Base-by-base conservation (phyloP, 1,140 invertebrate species). In the Orchestia grillus region DNA sequence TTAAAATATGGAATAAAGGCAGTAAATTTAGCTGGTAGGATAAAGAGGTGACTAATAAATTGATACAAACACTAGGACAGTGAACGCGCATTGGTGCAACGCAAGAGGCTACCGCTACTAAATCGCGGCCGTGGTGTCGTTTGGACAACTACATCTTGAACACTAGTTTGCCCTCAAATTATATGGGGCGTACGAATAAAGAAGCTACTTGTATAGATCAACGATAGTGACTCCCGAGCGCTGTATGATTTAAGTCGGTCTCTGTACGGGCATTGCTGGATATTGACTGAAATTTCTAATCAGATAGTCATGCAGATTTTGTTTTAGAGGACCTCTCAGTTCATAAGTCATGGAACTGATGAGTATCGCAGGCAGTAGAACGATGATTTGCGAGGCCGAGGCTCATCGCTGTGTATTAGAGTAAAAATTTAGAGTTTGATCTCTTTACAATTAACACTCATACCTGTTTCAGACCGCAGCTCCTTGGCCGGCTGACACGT, bases 191-290 rank as follows among this genome's bases (percentile, higher is more conserved):
- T 44, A 36, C 88, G 43, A 23, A 90, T 90, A 90, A 90, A 90
- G 88, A 90, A 90, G 88, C 88, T 90, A 90, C 88, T 90, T 90
- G 88, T 90, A 90, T 90, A 90, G 88, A 90, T 90, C 6, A 44
- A 90, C 88, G 88, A 90, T 90, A 90, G 62, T 77, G 41, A 90
- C n/a, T 41, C 88, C 41, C 43, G 4, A 23, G 88, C 43, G n/a
- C 4, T 44, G n/a, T 41, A 42, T 90, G 88, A 90, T 90, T 90
- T 90, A 90, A 41, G 4, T 8, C n/a, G 15, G 0, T 42, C 88
- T 90, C 15, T 90, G 43, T 44, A 44, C 88, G 88, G 88, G 11
- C 88, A 90, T 90, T 42, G 88, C 43, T 90, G 88, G 88, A 90
- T 90, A 90, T 42, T 11, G 11, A 8, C 88, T 42, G 41, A 90